Evolutionary conservation across 2,888 invertebrate genomes (phyloP).

Genomic region (Anthoptus insignis): DNA sequence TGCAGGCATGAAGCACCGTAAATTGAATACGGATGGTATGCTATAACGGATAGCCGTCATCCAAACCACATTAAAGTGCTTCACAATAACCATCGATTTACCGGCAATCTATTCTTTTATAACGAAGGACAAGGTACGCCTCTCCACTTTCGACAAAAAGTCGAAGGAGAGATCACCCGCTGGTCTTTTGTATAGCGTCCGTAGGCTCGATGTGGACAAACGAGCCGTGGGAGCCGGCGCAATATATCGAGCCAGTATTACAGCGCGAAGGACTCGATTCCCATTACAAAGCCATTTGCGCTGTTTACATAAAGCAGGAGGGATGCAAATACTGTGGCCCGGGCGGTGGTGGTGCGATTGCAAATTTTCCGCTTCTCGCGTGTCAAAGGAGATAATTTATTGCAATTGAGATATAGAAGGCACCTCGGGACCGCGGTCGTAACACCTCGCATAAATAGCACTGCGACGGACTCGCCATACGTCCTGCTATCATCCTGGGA

Average conservation of each 20-base stretch:
- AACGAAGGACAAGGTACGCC: conserved; percentile 77
- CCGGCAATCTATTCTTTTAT: conserved; percentile 85
- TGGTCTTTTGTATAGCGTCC: conserved; percentile 76
- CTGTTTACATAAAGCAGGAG: conserved; percentile 78
- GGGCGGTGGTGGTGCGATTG: conserved; percentile 66
- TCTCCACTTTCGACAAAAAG: conserved; percentile 83
- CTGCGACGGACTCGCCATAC: conserved; percentile 62
- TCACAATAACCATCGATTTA: conserved; percentile 83
- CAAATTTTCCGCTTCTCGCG: conserved; percentile 80
- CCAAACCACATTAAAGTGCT: conserved; percentile 78
- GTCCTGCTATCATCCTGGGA: conserved; percentile 69
- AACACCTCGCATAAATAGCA: conserved; percentile 77
- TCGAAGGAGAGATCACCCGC: conserved; percentile 80
- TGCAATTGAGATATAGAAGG: conserved; percentile 79
- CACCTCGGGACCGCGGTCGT: conserved; percentile 67
- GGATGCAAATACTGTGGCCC: conserved; percentile 63
- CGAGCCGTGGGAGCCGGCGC: conserved; percentile 77
- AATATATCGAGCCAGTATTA: conserved; percentile 78
- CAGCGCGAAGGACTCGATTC: conserved; percentile 72
- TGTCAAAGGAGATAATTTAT: conserved; percentile 82
- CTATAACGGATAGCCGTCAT: conserved; percentile 69
- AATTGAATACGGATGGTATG: conserved; percentile 77
- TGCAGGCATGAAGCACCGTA: conserved; percentile 73
- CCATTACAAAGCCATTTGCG: conserved; percentile 81
- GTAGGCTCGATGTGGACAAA: conserved; percentile 79